phyloP scores from a whole-genome alignment of 2,888 invertebrate genomes.

The Oegoconia quadripuncta region DNA sequence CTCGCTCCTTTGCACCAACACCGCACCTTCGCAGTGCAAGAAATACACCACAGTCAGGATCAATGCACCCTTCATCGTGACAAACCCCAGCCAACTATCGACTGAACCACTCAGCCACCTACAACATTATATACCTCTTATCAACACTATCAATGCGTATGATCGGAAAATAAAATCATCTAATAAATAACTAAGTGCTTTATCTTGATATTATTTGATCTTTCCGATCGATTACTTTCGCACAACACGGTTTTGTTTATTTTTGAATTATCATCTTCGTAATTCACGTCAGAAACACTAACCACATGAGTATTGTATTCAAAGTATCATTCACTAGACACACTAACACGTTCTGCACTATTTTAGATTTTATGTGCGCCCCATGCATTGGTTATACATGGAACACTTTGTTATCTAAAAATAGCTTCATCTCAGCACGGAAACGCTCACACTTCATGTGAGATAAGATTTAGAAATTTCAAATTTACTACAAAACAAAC shows the following conservation, averaged over 20 bases:
- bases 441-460: constrained; percentile 12
- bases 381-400: constrained; percentile 28
- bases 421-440: constrained; percentile 35
- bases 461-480: constrained; percentile 8
- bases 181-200: neutral
- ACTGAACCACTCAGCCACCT: constrained; percentile 44
- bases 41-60: constrained; percentile 45
- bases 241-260: neutral
- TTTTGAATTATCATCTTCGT: neutral
- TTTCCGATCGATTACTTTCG: constrained; percentile 5
- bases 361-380: constrained; percentile 19
- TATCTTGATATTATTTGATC: constrained; percentile 9
- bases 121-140: constrained; percentile 23
- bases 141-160: constrained; percentile 5
- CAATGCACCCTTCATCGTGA: constrained; percentile 47
- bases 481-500: neutral
- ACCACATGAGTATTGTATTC: constrained; percentile 41
- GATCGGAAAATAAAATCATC: neutral
- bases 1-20: constrained; percentile 27
- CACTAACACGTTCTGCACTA: constrained; percentile 32
- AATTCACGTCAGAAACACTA: constrained; percentile 20
- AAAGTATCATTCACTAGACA: constrained; percentile 44
- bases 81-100: constrained; percentile 34
- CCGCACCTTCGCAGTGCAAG: constrained; percentile 50
- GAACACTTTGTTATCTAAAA: constrained; percentile 33